Conservation (phyloP, 2,113 vertebrate species). For the Lanius collurio region DNA sequence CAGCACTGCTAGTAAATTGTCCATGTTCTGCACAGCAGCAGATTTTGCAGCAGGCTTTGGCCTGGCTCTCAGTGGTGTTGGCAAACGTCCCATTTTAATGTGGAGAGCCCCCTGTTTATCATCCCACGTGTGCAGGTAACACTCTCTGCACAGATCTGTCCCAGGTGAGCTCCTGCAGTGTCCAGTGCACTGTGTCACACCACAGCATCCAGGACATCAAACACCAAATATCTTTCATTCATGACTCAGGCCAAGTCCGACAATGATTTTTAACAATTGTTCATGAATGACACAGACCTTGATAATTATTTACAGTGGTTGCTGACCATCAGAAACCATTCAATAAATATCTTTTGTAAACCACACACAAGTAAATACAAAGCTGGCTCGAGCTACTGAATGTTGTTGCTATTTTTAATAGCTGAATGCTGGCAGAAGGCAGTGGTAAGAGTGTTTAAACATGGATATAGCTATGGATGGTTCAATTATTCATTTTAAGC, state of each 20-base stretch:
- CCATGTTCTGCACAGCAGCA: not conserved
- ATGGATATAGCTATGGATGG: not conserved
- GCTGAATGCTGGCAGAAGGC: not conserved
- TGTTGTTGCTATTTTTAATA: not conserved
- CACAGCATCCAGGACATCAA: not conserved
- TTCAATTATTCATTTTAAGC: not conserved
- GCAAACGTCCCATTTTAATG: not conserved
- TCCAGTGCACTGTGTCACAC: not conserved
- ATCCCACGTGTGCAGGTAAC: not conserved
- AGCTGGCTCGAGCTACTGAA: not conserved
- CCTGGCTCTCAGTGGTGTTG: accelerated
- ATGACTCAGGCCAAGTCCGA: not conserved
- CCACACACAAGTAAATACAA: not conserved
- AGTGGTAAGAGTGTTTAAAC: not conserved
- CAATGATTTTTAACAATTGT: not conserved
- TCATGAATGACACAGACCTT: not conserved
- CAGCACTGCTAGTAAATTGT: accelerated
- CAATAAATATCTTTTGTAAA: not conserved
- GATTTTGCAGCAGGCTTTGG: not conserved
- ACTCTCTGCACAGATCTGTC: not conserved
- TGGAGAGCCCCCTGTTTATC: not conserved
- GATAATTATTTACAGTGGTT: not conserved
- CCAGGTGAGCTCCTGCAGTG: not conserved
- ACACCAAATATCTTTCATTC: not conserved
- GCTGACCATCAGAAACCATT: not conserved